Evolutionary conservation across 2,888 invertebrate genomes (phyloP), one percentile per base, ranked within the genome.

Genomic region (Apotomis capreana): DNA sequence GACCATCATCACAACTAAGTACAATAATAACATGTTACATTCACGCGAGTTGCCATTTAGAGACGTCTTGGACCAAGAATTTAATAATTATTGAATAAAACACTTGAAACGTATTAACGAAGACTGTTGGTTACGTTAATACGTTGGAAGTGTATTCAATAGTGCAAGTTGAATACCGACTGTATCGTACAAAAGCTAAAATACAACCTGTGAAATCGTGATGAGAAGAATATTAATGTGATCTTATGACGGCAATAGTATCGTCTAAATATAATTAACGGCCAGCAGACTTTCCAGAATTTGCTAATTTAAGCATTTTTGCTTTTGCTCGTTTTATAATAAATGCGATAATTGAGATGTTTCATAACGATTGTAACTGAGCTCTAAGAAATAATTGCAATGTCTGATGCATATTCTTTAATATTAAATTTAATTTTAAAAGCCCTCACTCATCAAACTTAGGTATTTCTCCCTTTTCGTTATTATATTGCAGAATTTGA

Each of bases 211-310:
- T 58, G 63, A 46, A 63, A 61, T 63, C 46, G 26, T 54, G 26
- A 12, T 26, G 12, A 49, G 51, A n/a, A n/a, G 9, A 69, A 51
- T 63, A 63, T 40, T 13, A 62, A 55, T 55, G 40, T 6, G 6
- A 55, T 55, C 3, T 6, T 6, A 40, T 40, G 9, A 55, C 55
- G 57, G 62, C 62, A 62, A 49, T n/a, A 51, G 5, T 40, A 64
- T 69, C 37, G 9, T 69, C 51, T 49, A 40, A 52, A 70, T 36
- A n/a, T 63, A 70, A 64, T 63, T 58, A 69, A 63, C 60, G 37
- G 60, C 68, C 13, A 13, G 5, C 44, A 57, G 10, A 70, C 59
- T 64, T 59, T 59, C 70, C 70, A 59, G 59, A 5, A 64, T 64
- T 64, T 51, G 52, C 52, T 70, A 64, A 64, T 64, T 44, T 65